phyloP scores from a whole-genome alignment of 2,888 invertebrate species.

The Conomelus anceps region DNA sequence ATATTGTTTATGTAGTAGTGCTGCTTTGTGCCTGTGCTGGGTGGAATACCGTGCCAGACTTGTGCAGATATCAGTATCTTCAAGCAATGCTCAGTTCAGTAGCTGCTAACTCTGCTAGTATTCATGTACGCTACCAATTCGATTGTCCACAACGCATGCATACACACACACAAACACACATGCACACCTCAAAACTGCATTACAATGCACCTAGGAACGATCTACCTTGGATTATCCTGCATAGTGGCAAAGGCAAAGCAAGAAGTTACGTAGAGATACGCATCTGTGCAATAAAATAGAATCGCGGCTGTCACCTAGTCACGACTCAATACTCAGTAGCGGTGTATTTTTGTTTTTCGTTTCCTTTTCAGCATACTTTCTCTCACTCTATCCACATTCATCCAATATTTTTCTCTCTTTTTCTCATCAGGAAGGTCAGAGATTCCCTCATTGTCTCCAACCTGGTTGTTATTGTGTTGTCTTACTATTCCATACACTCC shows the following conservation, averaged over 20 bases:
- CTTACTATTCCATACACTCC: neutral
- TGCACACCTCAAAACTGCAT: neutral
- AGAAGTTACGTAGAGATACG: neutral
- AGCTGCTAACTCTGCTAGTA: neutral
- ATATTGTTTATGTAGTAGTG: neutral
- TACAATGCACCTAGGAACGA: neutral
- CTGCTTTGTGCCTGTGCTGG: neutral
- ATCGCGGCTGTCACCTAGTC: neutral
- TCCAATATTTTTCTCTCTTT: neutral
- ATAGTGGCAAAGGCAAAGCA: neutral
- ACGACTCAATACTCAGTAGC: neutral
- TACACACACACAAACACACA: neutral
- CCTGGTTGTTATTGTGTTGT: neutral
- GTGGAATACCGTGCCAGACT: too few species aligned
- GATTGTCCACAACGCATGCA: neutral
- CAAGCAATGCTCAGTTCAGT: neutral
- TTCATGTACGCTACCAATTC: neutral
- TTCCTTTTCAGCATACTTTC: too few species aligned
- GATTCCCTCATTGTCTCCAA: neutral
- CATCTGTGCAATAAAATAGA: neutral
- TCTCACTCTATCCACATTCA: neutral
- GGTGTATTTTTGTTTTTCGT: neutral
- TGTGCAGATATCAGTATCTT: neutral
- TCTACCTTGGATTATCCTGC: neutral
- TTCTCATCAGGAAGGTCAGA: neutral